Percentiles rank a stretch among this genome's conserved stretches.
These are phyloP conservation scores for Zalophus californianus DNA, from an alignment of 2,797 vertebrate species.

Conservation along the genomic window DNA sequence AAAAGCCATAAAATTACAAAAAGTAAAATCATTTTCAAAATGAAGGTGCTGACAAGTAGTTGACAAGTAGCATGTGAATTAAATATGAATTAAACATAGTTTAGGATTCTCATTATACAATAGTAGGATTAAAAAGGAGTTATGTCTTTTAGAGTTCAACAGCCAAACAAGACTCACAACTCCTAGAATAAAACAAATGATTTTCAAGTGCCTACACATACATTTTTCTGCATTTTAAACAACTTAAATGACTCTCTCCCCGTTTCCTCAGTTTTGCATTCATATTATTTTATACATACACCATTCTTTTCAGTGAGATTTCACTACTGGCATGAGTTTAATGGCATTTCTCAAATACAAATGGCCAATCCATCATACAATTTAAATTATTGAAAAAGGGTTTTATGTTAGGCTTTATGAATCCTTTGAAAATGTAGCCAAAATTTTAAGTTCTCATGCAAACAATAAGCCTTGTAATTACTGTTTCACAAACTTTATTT, in stretches of 20 bases:
- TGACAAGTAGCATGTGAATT: slow-evolving; percentile 17
- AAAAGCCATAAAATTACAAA: background rate
- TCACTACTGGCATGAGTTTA: slow-evolving; percentile 24
- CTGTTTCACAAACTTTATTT: background rate
- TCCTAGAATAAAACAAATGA: background rate
- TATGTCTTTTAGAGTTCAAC: slow-evolving; percentile 16
- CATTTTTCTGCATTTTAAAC: slow-evolving; percentile 29
- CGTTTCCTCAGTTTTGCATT: background rate
- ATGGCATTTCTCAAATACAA: slow-evolving; percentile 32
- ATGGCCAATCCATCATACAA: background rate
- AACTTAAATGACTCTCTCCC: background rate
- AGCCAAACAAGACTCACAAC: background rate
- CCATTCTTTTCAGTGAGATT: background rate
- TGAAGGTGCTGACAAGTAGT: background rate
- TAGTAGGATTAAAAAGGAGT: background rate
- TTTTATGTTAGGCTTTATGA: background rate
- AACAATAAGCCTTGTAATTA: slow-evolving; percentile 63
- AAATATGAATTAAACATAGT: background rate
- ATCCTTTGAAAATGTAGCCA: slow-evolving; percentile 69
- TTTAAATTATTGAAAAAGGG: background rate
- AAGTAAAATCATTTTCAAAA: slow-evolving; percentile 51
- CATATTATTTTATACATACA: background rate
- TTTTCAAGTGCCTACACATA: background rate
- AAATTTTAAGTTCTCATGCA: slow-evolving; percentile 41
- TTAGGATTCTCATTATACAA: background rate